phyloP scores from a whole-genome alignment of 2,113 vertebrate species.

The Scolopax mira region DNA sequence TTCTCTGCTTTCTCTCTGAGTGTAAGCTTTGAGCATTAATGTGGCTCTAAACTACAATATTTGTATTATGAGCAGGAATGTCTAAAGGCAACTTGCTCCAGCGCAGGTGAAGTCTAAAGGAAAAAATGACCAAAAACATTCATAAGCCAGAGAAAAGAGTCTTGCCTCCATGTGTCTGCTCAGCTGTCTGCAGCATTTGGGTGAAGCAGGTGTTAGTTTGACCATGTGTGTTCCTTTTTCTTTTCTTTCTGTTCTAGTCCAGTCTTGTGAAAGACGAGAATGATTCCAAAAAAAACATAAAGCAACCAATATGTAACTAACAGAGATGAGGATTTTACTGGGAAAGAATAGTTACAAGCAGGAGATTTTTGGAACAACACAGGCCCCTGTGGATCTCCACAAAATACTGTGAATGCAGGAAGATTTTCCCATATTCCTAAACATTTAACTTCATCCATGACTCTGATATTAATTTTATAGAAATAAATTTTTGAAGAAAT shows the following conservation, averaged over 20 bases:
- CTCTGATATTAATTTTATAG: not conserved
- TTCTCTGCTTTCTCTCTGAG: not conserved
- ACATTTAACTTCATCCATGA: not conserved
- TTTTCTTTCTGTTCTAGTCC: not conserved
- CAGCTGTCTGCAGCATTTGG: not conserved
- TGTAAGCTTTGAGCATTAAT: not conserved
- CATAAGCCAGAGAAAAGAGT: not conserved
- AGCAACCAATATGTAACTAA: not conserved
- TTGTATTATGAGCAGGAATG: not conserved
- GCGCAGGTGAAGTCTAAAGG: not conserved
- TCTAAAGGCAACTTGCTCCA: not conserved
- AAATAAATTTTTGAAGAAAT: not conserved
- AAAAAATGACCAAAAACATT: not conserved
- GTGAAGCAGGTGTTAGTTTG: not conserved
- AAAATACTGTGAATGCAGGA: not conserved
- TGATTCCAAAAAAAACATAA: not conserved
- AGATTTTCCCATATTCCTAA: not conserved
- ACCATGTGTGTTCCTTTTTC: not conserved
- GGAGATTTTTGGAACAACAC: not conserved
- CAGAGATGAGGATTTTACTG: not conserved
- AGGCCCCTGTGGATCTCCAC: not conserved
- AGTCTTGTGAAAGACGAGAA: not conserved
- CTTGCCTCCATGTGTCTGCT: fast-evolving
- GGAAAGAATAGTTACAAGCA: not conserved
- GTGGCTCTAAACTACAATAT: not conserved